Conservation (phyloP, 2,113 vertebrate species). For the Rhodinocichla rosea region DNA sequence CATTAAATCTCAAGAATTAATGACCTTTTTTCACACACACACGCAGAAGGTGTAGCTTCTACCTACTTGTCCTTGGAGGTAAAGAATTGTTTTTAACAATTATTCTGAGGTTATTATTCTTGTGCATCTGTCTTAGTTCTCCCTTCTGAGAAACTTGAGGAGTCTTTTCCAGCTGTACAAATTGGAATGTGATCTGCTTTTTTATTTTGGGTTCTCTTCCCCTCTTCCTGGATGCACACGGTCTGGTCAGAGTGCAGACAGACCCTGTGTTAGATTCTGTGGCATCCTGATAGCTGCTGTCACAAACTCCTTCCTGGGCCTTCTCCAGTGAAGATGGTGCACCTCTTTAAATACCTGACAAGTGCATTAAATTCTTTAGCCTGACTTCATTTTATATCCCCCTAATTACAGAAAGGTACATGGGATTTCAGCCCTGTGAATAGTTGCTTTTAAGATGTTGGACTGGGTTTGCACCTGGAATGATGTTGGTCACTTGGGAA, state of each 20-base stretch:
- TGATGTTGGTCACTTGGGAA: not conserved
- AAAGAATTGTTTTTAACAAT: not conserved
- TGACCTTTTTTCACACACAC: not conserved
- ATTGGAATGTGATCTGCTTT: not conserved
- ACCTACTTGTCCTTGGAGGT: not conserved
- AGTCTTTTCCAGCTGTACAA: not conserved
- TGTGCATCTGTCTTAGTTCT: not conserved
- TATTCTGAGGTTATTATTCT: not conserved
- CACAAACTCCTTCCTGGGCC: not conserved
- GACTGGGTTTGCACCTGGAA: not conserved
- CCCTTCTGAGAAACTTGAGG: not conserved
- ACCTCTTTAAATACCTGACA: not conserved
- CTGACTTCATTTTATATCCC: not conserved
- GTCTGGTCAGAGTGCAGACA: not conserved
- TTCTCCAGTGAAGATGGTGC: not conserved
- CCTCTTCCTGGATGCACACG: not conserved
- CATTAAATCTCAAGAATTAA: not conserved
- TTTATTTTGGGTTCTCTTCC: not conserved
- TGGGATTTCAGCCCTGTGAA: not conserved
- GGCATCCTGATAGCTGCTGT: not conserved
- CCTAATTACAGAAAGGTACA: not conserved
- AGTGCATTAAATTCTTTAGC: not conserved
- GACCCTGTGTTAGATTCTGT: not conserved
- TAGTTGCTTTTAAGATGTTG: not conserved
- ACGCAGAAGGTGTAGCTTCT: no score